A percentile compares a stretch with the other conserved stretches of the same genome.
phyloP scores from a whole-genome alignment of 2,888 invertebrate genomes.

The Heliconius ethilla region DNA sequence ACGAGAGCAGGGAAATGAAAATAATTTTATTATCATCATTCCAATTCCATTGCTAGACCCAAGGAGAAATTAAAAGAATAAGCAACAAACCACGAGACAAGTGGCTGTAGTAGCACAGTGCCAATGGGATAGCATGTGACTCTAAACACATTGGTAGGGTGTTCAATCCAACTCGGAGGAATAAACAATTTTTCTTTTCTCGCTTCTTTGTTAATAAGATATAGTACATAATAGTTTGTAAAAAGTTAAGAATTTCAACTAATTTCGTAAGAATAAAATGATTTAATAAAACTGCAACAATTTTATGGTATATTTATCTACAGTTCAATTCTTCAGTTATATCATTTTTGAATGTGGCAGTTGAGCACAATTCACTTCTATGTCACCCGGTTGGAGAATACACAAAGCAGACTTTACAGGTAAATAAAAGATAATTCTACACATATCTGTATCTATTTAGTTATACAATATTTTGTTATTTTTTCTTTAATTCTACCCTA shows the following conservation, averaged over 20 bases:
- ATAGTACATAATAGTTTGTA: neutral
- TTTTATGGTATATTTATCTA: neutral
- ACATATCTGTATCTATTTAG: neutral
- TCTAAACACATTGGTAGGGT: too few species aligned
- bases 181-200: too few species aligned
- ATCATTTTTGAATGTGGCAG: neutral
- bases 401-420: neutral
- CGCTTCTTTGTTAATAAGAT: too few species aligned
- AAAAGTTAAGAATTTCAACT: neutral
- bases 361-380: neutral
- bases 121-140: too few species aligned
- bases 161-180: too few species aligned
- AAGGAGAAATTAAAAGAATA: too few species aligned
- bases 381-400: neutral
- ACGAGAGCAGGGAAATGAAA: too few species aligned
- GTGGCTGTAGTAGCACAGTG: too few species aligned
- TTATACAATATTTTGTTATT: neutral
- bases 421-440: neutral
- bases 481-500: constrained; percentile 58
- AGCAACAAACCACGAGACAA: too few species aligned
- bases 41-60: too few species aligned
- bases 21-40: too few species aligned
- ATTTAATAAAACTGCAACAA: neutral
- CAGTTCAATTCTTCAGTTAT: too few species aligned
- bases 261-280: neutral